phyloP scores from a whole-genome alignment of 2,888 invertebrate genomes.

The Cryptus viduatorius region DNA sequence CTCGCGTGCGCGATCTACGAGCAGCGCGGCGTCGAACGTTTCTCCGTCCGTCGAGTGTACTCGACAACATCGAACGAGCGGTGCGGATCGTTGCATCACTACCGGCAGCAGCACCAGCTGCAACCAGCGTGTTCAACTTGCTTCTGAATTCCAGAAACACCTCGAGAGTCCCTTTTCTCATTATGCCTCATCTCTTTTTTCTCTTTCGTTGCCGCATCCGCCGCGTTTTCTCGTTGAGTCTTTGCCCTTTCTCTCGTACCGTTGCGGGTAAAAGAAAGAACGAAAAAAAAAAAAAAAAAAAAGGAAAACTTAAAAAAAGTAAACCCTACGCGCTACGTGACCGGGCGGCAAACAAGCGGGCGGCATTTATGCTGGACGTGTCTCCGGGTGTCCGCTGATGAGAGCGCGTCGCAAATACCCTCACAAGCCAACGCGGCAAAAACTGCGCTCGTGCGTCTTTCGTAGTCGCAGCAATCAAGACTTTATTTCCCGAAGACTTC shows the following conservation, averaged over 20 bases:
- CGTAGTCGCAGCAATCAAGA: constrained; percentile 45
- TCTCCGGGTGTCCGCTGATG: constrained; percentile 55
- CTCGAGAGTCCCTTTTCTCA: constrained; percentile 33
- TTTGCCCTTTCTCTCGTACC: constrained; percentile 36
- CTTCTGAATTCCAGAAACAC: constrained; percentile 43
- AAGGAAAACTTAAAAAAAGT: constrained; percentile 37
- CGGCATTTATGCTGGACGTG: constrained; percentile 57
- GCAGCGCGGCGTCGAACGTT: constrained; percentile 21
- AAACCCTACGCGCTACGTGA: constrained; percentile 55
- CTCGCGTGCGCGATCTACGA: constrained; percentile 51
- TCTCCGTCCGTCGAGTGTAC: constrained; percentile 46
- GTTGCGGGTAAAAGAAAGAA: constrained; percentile 14
- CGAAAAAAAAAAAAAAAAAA: constrained; percentile 12
- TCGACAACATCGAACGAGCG: constrained; percentile 54
- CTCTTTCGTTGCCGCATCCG: neutral
- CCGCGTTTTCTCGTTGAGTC: constrained; percentile 1
- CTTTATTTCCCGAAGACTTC: constrained; percentile 48
- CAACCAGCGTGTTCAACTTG: constrained; percentile 30
- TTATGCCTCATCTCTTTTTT: constrained; percentile 11
- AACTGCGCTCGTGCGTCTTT: constrained; percentile 21
- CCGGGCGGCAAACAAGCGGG: constrained; percentile 42
- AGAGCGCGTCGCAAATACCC: constrained; percentile 8
- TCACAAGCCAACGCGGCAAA: constrained; percentile 14
- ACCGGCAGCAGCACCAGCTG: neutral
- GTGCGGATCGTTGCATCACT: constrained; percentile 17